Base-by-base conservation (phyloP, 2,888 invertebrate species). In the Drosophila dives region DNA sequence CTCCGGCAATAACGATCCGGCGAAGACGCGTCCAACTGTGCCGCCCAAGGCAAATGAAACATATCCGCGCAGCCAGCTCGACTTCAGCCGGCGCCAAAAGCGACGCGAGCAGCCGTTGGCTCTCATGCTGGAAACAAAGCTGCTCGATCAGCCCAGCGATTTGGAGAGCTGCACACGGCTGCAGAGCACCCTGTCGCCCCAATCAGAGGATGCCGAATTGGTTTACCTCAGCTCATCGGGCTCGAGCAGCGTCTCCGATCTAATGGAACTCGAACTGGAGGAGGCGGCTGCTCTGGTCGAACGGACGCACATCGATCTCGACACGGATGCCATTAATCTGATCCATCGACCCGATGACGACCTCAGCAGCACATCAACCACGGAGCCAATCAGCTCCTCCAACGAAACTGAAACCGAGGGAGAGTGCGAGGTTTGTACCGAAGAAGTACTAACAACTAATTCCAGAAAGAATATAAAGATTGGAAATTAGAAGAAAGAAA, bases 141-240 rank as follows among this genome's bases (percentile, higher is more conserved):
- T 95, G 36, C 93, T 94, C 81, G 94, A 95, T 12, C 86, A 89
- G 64, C 92, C 94, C 38, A 93, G 93, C 15, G 93, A 94, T 26
- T 93, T 94, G 81, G 95, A 95, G 91, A 94, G 95, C 45, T 94
- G 95, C 75, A 94, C 94, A 5, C 94, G 94, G 53, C 94, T 95
- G 93, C 94, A 94, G 15, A 93, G 94, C 48, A 73, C 79, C 5
- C 66, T 90, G n/a, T 87, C 90, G 2, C 94, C 94, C 75, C 93
- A 94, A 90, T 93, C 94, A 71, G 93, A 94, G 55, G 95, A 94
- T 6, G 95, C 95, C 32, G 96, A 96, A 92, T 91, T 96, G 15
- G 95, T 96, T 2, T 96, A 95, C 91, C 93, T 96, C 51, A 95
- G 95, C 65, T 95, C 95, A 78, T 94, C 95, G 10, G 94, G 95